Base-by-base conservation (phyloP, 2,888 invertebrate species). In the Tipula helvola region DNA sequence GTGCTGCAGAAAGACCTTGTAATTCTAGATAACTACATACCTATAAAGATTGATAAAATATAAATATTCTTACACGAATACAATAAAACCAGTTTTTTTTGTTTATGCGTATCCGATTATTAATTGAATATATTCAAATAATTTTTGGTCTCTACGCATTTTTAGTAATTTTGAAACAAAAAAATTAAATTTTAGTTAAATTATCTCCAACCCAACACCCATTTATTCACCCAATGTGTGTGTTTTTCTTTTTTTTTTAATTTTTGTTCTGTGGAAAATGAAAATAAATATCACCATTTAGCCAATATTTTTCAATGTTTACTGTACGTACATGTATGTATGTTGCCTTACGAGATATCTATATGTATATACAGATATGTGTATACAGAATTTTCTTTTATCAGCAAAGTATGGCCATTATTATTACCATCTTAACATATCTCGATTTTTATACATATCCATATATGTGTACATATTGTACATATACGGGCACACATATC, bases 351-450 rank as follows among this genome's bases (percentile, higher is more conserved):
- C 71, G 28, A 52, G n/a, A 71, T 71, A 28, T 57, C 5, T 13
- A 4, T 52, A 52, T 10, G 10, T 71, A 52, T 16, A 52, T 71
- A 28, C 18, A 28, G 18, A 28, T 57, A 7, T 57, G 10, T 71
- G 28, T 28, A 71, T 10, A 71, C 28, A 71, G 12, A 71, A 71
- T 10, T 10, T 71, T 71, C 71, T 18, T 71, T 71, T 71, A 71
- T 71, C 71, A 71, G 71, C 71, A 71, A 28, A 71, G 71, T 71
- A 71, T 71, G 71, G 71, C 71, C 71, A 71, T 71, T 71, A 71
- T 71, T 71, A 71, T 71, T 71, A 71, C 71, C 71, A 71, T 71
- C 71, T 71, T 71, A 71, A 71, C 71, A 71, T 71, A 71, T 71
- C 71, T 71, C 71, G 71, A 71, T 71, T 71, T 71, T 28, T 28